Evolutionary conservation across 2,797 vertebrate species (phyloP), one percentile per base, ranked within the genome.

Genomic region (Menidia menidia): DNA sequence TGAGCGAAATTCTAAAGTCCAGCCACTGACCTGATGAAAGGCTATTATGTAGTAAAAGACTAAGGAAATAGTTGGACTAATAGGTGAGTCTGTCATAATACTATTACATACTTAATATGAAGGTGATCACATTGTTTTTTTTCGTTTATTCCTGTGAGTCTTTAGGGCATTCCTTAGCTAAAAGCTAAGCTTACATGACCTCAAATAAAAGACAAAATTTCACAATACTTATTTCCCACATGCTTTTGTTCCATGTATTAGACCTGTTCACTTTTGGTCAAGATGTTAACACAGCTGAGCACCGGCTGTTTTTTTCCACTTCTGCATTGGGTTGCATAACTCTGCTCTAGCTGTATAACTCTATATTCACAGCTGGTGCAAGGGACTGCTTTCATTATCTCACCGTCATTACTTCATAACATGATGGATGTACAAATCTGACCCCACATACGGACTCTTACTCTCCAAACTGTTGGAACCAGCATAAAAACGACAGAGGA

Each of bases 331-430:
- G 18, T 25, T 25, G 25, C 25, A 25, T 25, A 25, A 25, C 25
- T 25, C 31, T 4, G 52, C 3, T 51, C 25, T 19, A 15, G 13
- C 39, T 18, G 15, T 10, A 3, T 2, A 35, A 19, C 44, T 66
- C 16, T 50, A 14, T 16, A 54, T 70, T 33, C 13, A 35, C 35
- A 50, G 55, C 43, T 64, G 43, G 32, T 7, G n/a, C 35, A 12
- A 10, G 16, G 32, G 50, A 19, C 32, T 18, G n/a, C 2, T 42
- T 31, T 25, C 3, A 44, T 16, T n/a, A 52, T 9, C 33, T 15
- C 57, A 41, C 39, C 39, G 30, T 42, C 45, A 54, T 47, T 42
- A 54, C 43, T 51, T 70, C n/a, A 45, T 19, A 16, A 31, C 39
- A 42, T 32, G 11, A 31, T 25, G 52, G 1, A 53, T 30, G 42